Evolutionary conservation across 2,888 invertebrate genomes (phyloP), one percentile per base, ranked within the genome.

Genomic region (Fragum sueziense): DNA sequence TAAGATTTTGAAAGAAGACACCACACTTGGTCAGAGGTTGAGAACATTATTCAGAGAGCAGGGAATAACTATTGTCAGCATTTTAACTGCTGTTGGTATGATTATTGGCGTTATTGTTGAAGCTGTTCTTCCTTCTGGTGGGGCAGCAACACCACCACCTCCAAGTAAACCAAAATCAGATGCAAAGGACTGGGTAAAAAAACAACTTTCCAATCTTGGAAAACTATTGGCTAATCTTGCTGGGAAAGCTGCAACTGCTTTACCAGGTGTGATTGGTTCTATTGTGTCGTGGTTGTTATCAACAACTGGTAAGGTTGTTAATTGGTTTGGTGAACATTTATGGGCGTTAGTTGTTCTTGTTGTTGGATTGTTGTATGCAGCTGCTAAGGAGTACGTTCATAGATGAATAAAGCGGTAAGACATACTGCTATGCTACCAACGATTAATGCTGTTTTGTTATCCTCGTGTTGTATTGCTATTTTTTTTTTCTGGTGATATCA

Each of bases 41-140:
- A 75, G 33, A 70, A 76, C 73, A 11, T 73, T 79, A 54, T 79
- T 79, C 51, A 72, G 75, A 70, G 79, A 76, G 65, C 79, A 79
- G 65, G 79, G 79, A 31, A 75, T 79, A 31, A 79, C 79, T 0
- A 75, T 79, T 57, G 61, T 72, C 20, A 75, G 75, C 69, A 37
- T 79, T 72, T 62, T 75, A n/a, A 78, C 78, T 41, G 78, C 78
- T 41, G 14, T 79, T 75, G 75, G 79, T 25, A 75, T 79, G 79
- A 59, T 75, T 61, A 68, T 79, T 69, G 72, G 79, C 41, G 34
- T 72, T 34, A 72, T 75, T 51, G 75, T 79, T 75, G 68, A 72
- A 52, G 69, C 75, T 68, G 52, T 79, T 65, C 41, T 78, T 34
- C 73, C 67, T 20, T 37, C 67, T 65, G 54, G 61, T 37, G 62